A percentile compares a stretch with the other conserved stretches of the same genome.
phyloP scores from a whole-genome alignment of 2,888 invertebrate genomes.

The Meliscaeva auricollis region DNA sequence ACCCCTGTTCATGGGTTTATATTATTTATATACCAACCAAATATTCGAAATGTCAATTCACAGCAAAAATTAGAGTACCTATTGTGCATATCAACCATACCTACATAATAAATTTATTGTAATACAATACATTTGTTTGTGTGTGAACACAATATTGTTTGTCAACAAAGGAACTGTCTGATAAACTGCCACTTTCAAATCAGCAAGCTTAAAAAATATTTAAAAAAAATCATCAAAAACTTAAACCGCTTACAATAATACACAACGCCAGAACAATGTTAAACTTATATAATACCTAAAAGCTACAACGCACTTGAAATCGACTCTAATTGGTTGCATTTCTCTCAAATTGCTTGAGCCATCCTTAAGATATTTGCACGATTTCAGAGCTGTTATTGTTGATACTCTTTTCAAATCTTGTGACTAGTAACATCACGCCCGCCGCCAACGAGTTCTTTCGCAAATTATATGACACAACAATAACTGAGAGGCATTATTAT shows the following conservation, averaged over 20 bases:
- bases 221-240: not conserved
- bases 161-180: slow-evolving; percentile 16
- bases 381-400: not conserved
- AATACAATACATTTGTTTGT: slow-evolving; percentile 7
- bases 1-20: too few relatives aligned
- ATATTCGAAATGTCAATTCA: slow-evolving; percentile 3
- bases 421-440: not conserved
- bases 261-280: not conserved
- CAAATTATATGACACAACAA: slow-evolving; percentile 14
- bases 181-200: not conserved
- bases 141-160: not conserved
- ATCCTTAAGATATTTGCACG: not conserved
- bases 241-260: not conserved
- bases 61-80: not conserved
- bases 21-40: not conserved
- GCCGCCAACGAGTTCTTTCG: not conserved
- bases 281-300: slow-evolving; percentile 8
- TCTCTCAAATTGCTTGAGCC: not conserved
- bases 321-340: slow-evolving; percentile 15
- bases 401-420: not conserved
- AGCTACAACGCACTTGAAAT: slow-evolving; percentile 11
- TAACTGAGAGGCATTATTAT: not conserved
- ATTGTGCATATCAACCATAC: not conserved
- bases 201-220: not conserved
- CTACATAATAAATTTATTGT: not conserved